phyloP scores from a whole-genome alignment of 2,797 vertebrate genomes.

The Dendrocincla tyrannina region DNA sequence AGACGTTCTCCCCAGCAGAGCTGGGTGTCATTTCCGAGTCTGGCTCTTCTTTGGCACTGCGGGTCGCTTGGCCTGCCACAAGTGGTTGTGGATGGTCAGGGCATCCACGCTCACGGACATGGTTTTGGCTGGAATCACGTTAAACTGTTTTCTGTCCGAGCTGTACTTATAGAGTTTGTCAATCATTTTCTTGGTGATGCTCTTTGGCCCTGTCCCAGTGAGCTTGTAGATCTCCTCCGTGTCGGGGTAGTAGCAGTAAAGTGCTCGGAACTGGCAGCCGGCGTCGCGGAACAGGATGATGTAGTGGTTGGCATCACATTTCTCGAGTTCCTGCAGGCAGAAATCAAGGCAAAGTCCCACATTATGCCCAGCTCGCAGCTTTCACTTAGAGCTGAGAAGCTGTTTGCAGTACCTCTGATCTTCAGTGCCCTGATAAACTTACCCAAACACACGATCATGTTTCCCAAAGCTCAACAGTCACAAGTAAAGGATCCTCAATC shows the following conservation, averaged over 20 bases:
- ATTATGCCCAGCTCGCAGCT: neutral
- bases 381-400: neutral
- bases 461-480: neutral
- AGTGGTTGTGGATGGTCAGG: slow-evolving; percentile 93
- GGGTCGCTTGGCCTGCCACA: slow-evolving; percentile 93
- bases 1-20: neutral
- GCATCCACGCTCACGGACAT: slow-evolving; percentile 97
- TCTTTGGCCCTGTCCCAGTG: slow-evolving; percentile 92
- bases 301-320: slow-evolving; percentile 95
- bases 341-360: neutral
- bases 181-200: slow-evolving; percentile 97
- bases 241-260: slow-evolving; percentile 94
- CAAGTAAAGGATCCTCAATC: neutral
- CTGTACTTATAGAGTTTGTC: slow-evolving; percentile 98
- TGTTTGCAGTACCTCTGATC: neutral
- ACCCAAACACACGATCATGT: accelerated
- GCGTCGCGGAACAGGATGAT: slow-evolving; percentile 97
- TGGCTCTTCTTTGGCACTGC: slow-evolving; percentile 89
- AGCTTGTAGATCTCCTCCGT: slow-evolving; percentile 94
- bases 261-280: slow-evolving; percentile 94
- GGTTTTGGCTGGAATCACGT: slow-evolving; percentile 94
- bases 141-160: slow-evolving; percentile 97
- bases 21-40: slow-evolving; percentile 81
- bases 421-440: neutral
- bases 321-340: slow-evolving; percentile 87